phyloP scores from a whole-genome alignment of 2,888 invertebrate genomes.

The Leucophenga montana region DNA sequence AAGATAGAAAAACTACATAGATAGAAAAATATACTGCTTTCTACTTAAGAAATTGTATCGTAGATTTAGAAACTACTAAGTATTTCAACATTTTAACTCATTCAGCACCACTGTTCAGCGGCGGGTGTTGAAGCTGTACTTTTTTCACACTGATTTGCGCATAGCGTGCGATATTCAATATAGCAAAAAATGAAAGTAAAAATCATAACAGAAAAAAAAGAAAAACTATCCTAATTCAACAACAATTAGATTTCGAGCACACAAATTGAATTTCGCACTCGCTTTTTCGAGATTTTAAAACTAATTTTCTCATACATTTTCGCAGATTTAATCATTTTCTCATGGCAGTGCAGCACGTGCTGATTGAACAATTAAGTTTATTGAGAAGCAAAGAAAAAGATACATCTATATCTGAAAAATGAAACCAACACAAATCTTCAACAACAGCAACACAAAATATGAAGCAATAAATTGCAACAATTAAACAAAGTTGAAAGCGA shows the following conservation, averaged over 20 bases:
- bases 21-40: no score
- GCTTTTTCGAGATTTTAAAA: neutral
- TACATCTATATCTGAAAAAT: neutral
- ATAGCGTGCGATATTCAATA: no score
- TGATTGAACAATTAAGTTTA: constrained; percentile 21
- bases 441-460: constrained; percentile 15
- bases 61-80: no score
- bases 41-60: no score
- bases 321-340: no score
- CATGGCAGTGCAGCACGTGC: constrained; percentile 42
- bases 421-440: constrained; percentile 23
- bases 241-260: constrained; percentile 14
- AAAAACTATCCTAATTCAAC: neutral
- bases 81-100: no score
- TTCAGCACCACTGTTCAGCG: no score
- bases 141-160: no score
- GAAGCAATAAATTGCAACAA: constrained; percentile 44
- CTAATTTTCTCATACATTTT: neutral
- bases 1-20: no score
- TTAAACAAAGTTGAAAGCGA: constrained; percentile 41
- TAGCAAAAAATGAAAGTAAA: no score
- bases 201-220: no score
- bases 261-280: neutral
- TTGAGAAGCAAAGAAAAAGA: neutral
- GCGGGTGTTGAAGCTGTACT: no score